Conservation (phyloP, 2,113 vertebrate species). For the Tachuris rubrigastra region DNA sequence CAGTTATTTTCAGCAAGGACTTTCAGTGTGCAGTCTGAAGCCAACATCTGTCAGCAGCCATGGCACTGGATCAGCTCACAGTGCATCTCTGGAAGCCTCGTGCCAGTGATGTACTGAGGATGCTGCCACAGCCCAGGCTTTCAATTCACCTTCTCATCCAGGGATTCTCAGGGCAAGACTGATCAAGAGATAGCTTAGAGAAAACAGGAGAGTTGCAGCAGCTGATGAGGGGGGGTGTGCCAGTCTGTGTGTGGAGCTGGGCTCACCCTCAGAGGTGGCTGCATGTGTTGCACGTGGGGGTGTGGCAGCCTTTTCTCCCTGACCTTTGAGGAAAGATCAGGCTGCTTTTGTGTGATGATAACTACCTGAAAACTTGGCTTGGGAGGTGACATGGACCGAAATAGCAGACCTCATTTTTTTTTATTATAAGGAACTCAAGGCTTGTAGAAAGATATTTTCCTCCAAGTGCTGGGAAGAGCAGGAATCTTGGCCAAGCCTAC, state of each 20-base stretch:
- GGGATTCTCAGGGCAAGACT: background rate
- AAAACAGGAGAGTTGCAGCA: background rate
- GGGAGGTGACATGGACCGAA: background rate
- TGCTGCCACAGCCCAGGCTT: background rate
- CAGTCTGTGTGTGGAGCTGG: background rate
- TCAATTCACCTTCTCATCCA: background rate
- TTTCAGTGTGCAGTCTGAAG: background rate
- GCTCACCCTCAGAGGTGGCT: accelerated
- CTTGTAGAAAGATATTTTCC: background rate
- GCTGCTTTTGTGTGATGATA: background rate
- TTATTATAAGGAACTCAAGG: background rate
- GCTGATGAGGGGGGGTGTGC: background rate
- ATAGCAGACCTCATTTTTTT: background rate
- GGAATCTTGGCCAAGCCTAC: background rate
- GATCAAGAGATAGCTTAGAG: accelerated
- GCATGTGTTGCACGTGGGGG: background rate
- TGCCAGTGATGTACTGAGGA: background rate
- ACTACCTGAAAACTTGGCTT: background rate
- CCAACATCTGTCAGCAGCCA: background rate
- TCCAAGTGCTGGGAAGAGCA: background rate
- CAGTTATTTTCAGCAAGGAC: background rate
- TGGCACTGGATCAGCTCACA: background rate
- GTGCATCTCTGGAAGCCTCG: accelerated
- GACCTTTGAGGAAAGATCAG: background rate
- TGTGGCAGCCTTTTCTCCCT: background rate